Evolutionary conservation across 2,888 invertebrate species (phyloP).

Genomic region (Hirudinaria manillensis): DNA sequence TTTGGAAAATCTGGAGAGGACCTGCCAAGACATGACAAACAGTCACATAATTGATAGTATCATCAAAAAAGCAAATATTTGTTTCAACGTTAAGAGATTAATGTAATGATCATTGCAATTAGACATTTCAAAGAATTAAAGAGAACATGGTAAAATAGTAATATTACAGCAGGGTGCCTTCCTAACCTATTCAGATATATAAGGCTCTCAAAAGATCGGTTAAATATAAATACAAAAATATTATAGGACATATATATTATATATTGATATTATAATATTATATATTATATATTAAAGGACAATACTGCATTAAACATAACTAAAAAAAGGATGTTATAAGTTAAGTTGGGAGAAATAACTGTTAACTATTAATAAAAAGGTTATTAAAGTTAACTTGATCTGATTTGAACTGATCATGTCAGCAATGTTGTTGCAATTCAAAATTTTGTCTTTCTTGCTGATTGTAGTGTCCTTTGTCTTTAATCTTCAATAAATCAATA

Average conservation of each 20-base stretch:
- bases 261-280: no score
- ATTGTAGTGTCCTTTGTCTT: constrained; percentile 61
- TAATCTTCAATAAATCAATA: constrained; percentile 28
- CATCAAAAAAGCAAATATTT: background rate
- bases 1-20: constrained; percentile 55
- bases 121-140: no score
- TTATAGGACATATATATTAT: no score
- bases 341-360: background rate
- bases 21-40: constrained; percentile 39
- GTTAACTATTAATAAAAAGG: background rate
- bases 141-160: no score
- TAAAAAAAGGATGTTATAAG: no score
- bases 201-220: no score
- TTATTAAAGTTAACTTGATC: constrained; percentile 58
- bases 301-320: no score
- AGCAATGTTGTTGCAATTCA: constrained; percentile 67
- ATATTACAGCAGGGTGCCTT: no score
- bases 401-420: constrained; percentile 66
- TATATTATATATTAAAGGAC: no score
- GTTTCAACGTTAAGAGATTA: background rate
- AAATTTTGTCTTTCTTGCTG: constrained; percentile 64
- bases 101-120: background rate
- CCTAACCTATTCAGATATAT: no score
- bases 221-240: no score
- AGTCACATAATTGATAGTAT: background rate